Evolutionary conservation across 2,888 invertebrate genomes (phyloP).

Genomic region (Drosophila infuscata): DNA sequence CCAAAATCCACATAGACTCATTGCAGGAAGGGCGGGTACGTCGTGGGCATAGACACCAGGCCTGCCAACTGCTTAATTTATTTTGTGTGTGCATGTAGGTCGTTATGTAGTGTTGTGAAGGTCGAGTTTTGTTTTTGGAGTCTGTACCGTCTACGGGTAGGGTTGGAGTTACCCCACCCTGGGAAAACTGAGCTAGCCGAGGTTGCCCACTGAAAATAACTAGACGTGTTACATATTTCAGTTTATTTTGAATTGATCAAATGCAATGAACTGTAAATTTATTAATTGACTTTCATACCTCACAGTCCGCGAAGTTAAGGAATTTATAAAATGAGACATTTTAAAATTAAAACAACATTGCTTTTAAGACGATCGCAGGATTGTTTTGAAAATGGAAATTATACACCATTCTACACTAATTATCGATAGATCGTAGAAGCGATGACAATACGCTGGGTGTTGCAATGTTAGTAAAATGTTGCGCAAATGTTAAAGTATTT

Average conservation of each 20-base stretch:
- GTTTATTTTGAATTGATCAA: not conserved
- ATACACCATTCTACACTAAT: not conserved
- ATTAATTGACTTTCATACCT: not conserved
- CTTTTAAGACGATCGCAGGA: not conserved
- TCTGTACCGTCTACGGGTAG: too few relatives aligned
- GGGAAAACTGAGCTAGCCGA: too few relatives aligned
- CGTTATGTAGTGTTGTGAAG: too few relatives aligned
- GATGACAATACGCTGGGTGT: not conserved
- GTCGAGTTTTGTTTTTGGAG: too few relatives aligned
- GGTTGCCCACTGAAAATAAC: too few relatives aligned
- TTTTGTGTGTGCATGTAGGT: too few relatives aligned
- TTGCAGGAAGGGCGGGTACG: too few relatives aligned
- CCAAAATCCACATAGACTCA: too few relatives aligned
- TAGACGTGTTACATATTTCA: not conserved
- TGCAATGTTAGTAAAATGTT: not conserved
- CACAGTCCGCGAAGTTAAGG: not conserved
- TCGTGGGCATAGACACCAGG: too few relatives aligned
- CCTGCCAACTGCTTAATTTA: too few relatives aligned
- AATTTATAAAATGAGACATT: not conserved
- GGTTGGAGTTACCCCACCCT: too few relatives aligned
- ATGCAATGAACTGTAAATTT: not conserved
- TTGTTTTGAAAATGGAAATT: not conserved
- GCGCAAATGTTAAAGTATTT: not conserved
- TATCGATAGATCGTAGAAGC: not conserved
- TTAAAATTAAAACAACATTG: not conserved